Evolutionary conservation across 1,140 invertebrate species (phyloP).

Genomic region (Drosophila biarmipes): DNA sequence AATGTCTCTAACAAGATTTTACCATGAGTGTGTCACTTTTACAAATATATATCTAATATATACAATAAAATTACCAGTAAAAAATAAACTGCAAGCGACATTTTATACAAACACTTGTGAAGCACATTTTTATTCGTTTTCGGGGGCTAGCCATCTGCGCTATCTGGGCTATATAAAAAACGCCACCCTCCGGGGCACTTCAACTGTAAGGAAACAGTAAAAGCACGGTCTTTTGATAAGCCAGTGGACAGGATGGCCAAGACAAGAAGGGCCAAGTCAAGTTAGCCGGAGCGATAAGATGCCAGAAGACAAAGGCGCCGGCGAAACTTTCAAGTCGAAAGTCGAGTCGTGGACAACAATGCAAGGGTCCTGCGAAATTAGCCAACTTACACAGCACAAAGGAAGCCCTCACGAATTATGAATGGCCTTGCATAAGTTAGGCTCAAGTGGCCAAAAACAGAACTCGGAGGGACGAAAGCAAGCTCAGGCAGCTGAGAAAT

Average conservation of each 20-base stretch:
- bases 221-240: constrained; percentile 51
- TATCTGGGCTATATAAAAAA: constrained; percentile 23
- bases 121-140: constrained; percentile 40
- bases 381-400: constrained; percentile 42
- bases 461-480: constrained; percentile 34
- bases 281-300: constrained; percentile 40
- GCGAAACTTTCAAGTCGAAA: constrained; percentile 42
- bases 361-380: constrained; percentile 43
- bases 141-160: background rate
- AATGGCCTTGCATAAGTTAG: constrained; percentile 43
- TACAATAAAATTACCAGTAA: constrained; percentile 66
- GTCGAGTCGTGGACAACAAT: constrained; percentile 48
- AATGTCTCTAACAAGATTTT: constrained; percentile 82
- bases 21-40: constrained; percentile 81
- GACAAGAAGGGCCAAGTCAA: constrained; percentile 27
- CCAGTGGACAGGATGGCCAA: constrained; percentile 44
- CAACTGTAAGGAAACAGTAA: constrained; percentile 29
- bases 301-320: constrained; percentile 45
- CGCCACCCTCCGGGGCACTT: constrained; percentile 48
- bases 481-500: constrained; percentile 18
- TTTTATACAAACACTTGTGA: constrained; percentile 66
- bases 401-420: constrained; percentile 53
- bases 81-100: constrained; percentile 66
- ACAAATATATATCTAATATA: constrained; percentile 69
- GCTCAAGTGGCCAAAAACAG: constrained; percentile 36